Conservation (phyloP, 1,140 invertebrate species). For the Pentalonia nigronervosa region DNA sequence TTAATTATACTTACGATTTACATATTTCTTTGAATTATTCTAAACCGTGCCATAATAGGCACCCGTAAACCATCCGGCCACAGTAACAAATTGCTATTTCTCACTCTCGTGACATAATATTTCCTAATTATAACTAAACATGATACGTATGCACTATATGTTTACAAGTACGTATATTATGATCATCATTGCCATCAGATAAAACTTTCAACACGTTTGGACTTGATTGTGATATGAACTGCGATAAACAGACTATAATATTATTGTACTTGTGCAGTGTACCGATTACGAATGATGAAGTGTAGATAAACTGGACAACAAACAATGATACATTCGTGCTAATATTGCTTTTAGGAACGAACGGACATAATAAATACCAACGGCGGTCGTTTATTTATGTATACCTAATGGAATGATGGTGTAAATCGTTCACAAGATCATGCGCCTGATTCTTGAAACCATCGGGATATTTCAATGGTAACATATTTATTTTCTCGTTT, state of each 20-base stretch:
- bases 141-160: not conserved
- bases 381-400: not conserved
- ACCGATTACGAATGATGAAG: not conserved
- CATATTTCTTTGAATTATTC: not conserved
- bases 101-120: not conserved
- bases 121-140: not conserved
- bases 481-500: not conserved
- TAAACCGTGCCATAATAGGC: not conserved
- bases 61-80: not conserved
- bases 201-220: not conserved
- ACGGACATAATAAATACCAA: not conserved
- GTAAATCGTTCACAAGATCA: not conserved
- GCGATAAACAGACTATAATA: not conserved
- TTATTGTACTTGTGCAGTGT: not conserved
- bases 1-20: not conserved
- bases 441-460: not conserved
- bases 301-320: not conserved
- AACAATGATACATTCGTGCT: not conserved
- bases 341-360: not conserved
- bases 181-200: not conserved
- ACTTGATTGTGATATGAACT: not conserved
- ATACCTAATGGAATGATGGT: not conserved
- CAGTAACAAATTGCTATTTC: not conserved
- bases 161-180: not conserved
- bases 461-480: not conserved